Conservation (phyloP, 1,140 invertebrate species). For the Bombus pascuorum region DNA sequence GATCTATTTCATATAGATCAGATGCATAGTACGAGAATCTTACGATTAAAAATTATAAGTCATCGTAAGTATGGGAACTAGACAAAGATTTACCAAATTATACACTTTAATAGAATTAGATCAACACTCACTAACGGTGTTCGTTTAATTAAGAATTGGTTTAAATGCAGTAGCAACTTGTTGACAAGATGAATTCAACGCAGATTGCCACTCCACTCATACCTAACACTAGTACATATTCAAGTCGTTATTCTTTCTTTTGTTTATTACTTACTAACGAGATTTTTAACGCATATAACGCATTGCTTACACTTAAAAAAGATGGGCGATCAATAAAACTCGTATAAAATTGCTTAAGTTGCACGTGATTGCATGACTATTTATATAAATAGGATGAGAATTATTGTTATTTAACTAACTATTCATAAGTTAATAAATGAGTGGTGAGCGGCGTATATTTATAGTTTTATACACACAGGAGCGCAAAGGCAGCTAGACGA, state of each 20-base stretch:
- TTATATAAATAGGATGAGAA: conserved; percentile 71
- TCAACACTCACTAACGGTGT: conserved; percentile 34
- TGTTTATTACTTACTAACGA: conserved; percentile 55
- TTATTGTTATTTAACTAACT: conserved; percentile 63
- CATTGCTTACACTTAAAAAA: conserved; percentile 68
- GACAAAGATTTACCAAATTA: conserved; percentile 41
- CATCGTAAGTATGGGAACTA: conserved; percentile 35
- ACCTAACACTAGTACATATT: conserved; percentile 42
- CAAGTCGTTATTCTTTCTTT: conserved; percentile 31
- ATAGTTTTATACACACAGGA: conserved; percentile 67
- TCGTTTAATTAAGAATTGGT: conserved; percentile 25
- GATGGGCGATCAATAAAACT: conserved; percentile 76
- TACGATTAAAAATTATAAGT: conserved; percentile 38
- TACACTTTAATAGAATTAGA: conserved; percentile 41
- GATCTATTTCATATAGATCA: conserved; percentile 46
- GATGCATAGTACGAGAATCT: conserved; percentile 34
- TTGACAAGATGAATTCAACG: conserved; percentile 31
- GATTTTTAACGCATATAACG: conserved; percentile 53
- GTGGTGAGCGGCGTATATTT: conserved; percentile 67
- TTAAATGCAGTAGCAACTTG: conserved; percentile 61
- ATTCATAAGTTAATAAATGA: conserved; percentile 72
- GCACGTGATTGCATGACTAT: conserved; percentile 75
- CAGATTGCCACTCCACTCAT: conserved; percentile 49
- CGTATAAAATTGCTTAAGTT: conserved; percentile 80
- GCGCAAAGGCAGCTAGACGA: conserved; percentile 79